Conservation (phyloP, 2,113 vertebrate genomes). For the Emydura subglobosa region DNA sequence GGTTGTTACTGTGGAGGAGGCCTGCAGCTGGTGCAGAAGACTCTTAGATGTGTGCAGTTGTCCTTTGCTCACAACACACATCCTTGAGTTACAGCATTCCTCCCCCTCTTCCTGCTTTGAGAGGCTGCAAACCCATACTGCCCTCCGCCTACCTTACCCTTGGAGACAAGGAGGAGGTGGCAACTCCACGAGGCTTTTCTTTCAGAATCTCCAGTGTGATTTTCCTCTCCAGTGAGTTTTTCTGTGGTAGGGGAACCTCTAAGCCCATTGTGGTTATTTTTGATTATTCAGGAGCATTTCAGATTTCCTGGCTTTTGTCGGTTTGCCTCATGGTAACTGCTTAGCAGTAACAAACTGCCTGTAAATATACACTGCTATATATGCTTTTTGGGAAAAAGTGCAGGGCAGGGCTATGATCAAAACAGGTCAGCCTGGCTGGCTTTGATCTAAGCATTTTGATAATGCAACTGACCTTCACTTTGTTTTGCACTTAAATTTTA, state of each 20-base stretch:
- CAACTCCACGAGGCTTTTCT: background rate
- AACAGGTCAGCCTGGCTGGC: background rate
- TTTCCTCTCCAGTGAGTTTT: background rate
- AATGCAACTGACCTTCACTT: background rate
- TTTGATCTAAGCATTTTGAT: slow-evolving; percentile 26
- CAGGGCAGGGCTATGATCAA: background rate
- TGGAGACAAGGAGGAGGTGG: background rate
- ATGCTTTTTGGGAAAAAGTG: background rate
- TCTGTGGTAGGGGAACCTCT: background rate
- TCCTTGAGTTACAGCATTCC: background rate
- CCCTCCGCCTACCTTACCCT: background rate
- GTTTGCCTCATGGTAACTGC: background rate
- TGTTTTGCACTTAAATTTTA: slow-evolving; percentile 12
- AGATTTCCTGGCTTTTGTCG: background rate
- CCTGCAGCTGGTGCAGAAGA: background rate
- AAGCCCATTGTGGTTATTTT: background rate
- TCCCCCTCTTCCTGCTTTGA: background rate
- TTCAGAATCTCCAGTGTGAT: background rate
- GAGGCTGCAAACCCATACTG: background rate
- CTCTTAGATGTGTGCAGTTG: background rate
- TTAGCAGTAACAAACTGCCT: background rate
- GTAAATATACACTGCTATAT: background rate
- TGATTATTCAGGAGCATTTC: background rate
- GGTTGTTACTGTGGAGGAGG: background rate
- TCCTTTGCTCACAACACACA: background rate